Evolutionary conservation across 2,113 vertebrate genomes (phyloP).

Genomic region (Malaclemys terrapin): DNA sequence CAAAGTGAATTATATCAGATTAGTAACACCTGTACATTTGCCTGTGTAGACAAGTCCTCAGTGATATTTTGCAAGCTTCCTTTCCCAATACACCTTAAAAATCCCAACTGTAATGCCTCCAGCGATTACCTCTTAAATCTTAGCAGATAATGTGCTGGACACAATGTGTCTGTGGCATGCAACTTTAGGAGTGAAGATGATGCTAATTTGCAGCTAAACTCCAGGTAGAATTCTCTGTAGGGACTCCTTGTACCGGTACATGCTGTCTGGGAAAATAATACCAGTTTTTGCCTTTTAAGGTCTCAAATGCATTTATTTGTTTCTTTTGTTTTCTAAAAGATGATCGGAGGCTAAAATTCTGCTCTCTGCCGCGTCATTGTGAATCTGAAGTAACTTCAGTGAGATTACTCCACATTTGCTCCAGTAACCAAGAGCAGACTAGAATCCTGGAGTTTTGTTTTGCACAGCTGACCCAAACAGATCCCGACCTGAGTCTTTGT

Average conservation of each 20-base stretch:
- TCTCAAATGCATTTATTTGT: neutral
- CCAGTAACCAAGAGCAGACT: neutral
- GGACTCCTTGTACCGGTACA: too few relatives aligned
- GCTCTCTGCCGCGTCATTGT: too few relatives aligned
- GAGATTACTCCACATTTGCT: neutral
- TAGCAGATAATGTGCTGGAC: neutral
- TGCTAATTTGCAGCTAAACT: neutral
- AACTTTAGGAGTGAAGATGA: neutral
- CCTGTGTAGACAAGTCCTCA: neutral
- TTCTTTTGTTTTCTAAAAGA: neutral
- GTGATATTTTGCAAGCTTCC: neutral
- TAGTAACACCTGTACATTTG: neutral
- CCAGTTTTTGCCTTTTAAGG: neutral
- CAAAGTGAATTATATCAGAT: too few relatives aligned
- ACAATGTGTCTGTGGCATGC: neutral
- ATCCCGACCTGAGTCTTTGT: accelerated
- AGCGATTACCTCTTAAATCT: neutral
- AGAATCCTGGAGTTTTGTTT: neutral
- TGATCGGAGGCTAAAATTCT: neutral
- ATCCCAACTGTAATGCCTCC: neutral
- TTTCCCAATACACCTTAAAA: neutral
- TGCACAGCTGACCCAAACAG: neutral
- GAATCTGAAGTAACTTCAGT: neutral
- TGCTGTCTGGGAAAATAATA: too few relatives aligned
- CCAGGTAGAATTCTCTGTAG: neutral